Percentiles rank a stretch among this genome's conserved stretches.
Conservation (phyloP, 2,888 invertebrate species). For the Brenthis ino region DNA sequence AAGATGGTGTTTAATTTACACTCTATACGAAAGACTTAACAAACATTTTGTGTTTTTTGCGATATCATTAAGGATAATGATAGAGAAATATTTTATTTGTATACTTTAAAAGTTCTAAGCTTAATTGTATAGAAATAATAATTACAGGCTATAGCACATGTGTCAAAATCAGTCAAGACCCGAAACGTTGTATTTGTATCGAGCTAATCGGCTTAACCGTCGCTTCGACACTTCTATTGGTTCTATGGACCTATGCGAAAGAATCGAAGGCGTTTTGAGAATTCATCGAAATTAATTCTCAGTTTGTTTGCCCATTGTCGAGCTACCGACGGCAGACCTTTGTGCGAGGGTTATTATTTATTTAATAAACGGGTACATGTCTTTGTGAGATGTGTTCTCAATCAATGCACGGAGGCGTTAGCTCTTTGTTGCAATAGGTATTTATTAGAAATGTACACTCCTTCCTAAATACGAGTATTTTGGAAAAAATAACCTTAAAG, state of each 20-base stretch:
- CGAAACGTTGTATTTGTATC: slow-evolving; percentile 70
- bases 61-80: background rate
- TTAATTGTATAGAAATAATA: slow-evolving; percentile 54
- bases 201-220: slow-evolving; percentile 76
- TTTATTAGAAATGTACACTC: slow-evolving; percentile 46
- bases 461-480: slow-evolving; percentile 32
- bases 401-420: slow-evolving; percentile 62
- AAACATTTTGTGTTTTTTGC: slow-evolving; percentile 1
- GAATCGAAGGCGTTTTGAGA: slow-evolving; percentile 75
- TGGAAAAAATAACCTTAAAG: slow-evolving; percentile 22
- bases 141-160: slow-evolving; percentile 53
- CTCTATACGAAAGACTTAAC: background rate
- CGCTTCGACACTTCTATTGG: slow-evolving; percentile 62
- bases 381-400: slow-evolving; percentile 65
- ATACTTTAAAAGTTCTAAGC: slow-evolving; percentile 36
- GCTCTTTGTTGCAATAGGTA: slow-evolving; percentile 46
- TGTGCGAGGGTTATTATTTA: slow-evolving; percentile 74
- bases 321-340: slow-evolving; percentile 61
- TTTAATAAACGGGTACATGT: slow-evolving; percentile 73
- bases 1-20: too few relatives aligned
- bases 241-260: slow-evolving; percentile 52
- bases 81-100: slow-evolving; percentile 18
- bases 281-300: slow-evolving; percentile 79
- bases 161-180: slow-evolving; percentile 53
- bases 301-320: slow-evolving; percentile 77